Conservation (phyloP, 2,888 invertebrate species). For the Cosmia trapezina region DNA sequence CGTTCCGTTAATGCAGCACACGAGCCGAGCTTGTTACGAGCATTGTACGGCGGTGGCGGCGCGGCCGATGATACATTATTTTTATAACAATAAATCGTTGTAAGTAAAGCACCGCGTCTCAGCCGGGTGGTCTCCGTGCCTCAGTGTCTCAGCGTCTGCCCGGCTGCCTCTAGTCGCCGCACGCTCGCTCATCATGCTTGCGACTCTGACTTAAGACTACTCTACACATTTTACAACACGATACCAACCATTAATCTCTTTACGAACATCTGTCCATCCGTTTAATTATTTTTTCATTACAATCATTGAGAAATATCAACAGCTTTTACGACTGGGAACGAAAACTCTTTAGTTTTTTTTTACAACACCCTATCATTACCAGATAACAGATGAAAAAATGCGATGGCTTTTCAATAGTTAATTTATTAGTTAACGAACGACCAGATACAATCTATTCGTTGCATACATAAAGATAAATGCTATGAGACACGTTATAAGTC, state of each 20-base stretch:
- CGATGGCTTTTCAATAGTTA: conserved; percentile 78
- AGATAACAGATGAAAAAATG: conserved; percentile 69
- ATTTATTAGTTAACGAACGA: conserved; percentile 79
- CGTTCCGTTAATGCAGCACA: conserved; percentile 82
- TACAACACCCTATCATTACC: conserved; percentile 65
- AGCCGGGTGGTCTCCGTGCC: conserved; percentile 79
- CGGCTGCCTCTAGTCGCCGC: conserved; percentile 68
- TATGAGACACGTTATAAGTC: conserved; percentile 73
- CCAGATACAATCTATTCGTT: conserved; percentile 79
- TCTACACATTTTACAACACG: conserved; percentile 58
- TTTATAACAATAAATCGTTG: conserved; percentile 90
- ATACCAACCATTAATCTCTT: conserved; percentile 60
- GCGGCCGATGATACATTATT: conserved; percentile 89
- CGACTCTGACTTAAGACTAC: conserved; percentile 66
- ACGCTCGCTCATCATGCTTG: conserved; percentile 66
- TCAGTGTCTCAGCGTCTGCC: conserved; percentile 82
- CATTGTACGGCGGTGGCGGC: conserved; percentile 81
- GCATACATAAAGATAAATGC: conserved; percentile 81
- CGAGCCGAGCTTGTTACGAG: conserved; percentile 85
- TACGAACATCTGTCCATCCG: conserved; percentile 47
- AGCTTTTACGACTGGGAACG: conserved; percentile 57
- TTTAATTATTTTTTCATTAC: conserved; percentile 50
- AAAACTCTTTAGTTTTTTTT: conserved; percentile 66
- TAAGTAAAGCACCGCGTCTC: conserved; percentile 86
- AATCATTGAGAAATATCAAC: conserved; percentile 47